Percentiles rank a stretch among this genome's conserved stretches.
phyloP scores from a whole-genome alignment of 2,888 invertebrate genomes.

The Lasioglossum vierecki region DNA sequence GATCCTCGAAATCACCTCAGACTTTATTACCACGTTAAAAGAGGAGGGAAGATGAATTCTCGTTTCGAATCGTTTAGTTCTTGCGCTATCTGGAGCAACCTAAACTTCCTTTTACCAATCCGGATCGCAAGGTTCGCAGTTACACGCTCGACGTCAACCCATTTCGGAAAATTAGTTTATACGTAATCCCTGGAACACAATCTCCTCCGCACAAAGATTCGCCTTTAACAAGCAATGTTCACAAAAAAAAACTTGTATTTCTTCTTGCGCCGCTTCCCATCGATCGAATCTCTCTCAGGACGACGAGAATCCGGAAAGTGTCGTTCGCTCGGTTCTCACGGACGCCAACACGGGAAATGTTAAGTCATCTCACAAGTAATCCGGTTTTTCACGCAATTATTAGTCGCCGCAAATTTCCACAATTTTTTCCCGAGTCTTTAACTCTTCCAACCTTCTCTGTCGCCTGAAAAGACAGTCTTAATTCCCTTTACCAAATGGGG shows the following conservation, averaged over 20 bases:
- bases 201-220: constrained; percentile 12
- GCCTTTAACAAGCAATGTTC: constrained; percentile 27
- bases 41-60: constrained; percentile 1
- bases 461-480: no score
- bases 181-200: background rate
- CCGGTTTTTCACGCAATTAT: background rate
- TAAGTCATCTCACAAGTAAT: background rate
- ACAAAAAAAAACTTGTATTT: constrained; percentile 32
- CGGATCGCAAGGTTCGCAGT: background rate
- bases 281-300: constrained; percentile 1
- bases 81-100: background rate
- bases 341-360: background rate
- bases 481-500: no score
- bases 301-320: constrained; percentile 23
- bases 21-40: constrained; percentile 1
- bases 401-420: background rate
- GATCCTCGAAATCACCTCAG: background rate
- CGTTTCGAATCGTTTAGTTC: constrained; percentile 6
- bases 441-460: no score
- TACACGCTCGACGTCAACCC: background rate
- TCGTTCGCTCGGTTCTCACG: constrained; percentile 42
- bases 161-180: constrained; percentile 20
- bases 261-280: constrained; percentile 30
- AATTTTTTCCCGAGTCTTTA: background rate
- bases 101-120: background rate